Conservation (phyloP, 2,113 vertebrate species). For the Ailurus styani region DNA sequence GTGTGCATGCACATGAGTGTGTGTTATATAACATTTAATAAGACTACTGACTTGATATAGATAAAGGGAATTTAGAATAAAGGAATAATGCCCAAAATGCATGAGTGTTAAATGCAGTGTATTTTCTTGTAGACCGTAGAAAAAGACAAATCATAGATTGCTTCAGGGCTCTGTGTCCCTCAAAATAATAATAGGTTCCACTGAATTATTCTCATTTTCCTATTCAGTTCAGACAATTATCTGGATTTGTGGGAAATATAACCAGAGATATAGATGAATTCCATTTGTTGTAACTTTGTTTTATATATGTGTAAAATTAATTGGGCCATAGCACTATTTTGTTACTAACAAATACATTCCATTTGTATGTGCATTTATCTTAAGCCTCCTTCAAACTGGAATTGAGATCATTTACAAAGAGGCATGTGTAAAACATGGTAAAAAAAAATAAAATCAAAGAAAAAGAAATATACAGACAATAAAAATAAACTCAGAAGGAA, state of each 20-base stretch:
- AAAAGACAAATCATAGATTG: not conserved
- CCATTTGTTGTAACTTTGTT: not conserved
- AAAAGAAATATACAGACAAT: not conserved
- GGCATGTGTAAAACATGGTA: not conserved
- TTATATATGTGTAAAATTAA: not conserved
- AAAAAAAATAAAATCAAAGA: not conserved
- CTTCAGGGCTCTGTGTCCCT: not conserved
- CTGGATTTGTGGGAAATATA: not conserved
- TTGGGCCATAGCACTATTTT: not conserved
- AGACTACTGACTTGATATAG: not conserved
- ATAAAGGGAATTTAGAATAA: not conserved
- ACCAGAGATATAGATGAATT: not conserved
- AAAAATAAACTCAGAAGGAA: not conserved
- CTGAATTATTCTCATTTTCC: not conserved
- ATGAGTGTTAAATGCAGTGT: not conserved
- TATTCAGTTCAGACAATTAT: not conserved
- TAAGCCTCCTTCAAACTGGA: not conserved
- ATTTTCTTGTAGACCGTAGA: not conserved
- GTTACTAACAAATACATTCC: not conserved
- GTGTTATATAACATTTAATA: not conserved
- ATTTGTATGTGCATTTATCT: not conserved
- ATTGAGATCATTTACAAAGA: not conserved
- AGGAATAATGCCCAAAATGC: not conserved
- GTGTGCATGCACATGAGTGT: not conserved
- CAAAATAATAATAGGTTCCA: not conserved